Base-by-base conservation (phyloP, 2,113 vertebrate genomes). In the Colossoma macropomum region DNA sequence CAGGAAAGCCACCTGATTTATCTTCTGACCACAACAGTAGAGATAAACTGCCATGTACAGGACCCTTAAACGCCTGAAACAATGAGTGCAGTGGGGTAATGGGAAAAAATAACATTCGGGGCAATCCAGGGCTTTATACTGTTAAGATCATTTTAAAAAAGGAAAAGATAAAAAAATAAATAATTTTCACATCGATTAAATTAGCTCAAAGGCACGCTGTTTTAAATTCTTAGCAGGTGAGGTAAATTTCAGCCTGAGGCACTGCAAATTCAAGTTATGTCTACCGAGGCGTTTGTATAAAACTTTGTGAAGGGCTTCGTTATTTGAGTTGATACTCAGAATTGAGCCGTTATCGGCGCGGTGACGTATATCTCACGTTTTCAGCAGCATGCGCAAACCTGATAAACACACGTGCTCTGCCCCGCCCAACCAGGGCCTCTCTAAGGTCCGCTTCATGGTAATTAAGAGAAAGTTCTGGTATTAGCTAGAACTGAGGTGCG, bases 381-480 rank as follows among this genome's bases (percentile, higher is more conserved):
- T 41, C 30, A 69, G 72, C 59, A 12, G 75, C 76, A 91, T 94
- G 93, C 81, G 75, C 77, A 45, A 27, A 3, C 34, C 30, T 90
- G 93, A 94, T 94, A 93, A 93, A 85, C 41, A 48, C 11, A 77
- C 75, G 54, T 71, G 62, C 52, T 83, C 70, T 72, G 90, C 83
- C 92, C 19, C 92, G 78, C 92, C 92, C 90, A 84, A 34, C 60
- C 19, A 25, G 15, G 9, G 21, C 27, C 32, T 15, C 77, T 11
- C n/a, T 50, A 41, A 9, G 45, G 13, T 59, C 52, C 11, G 11
- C 13, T 23, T 60, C 74, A 21, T 13, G 27, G 48, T 41, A 79
- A 52, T 38, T 41, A 52, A 6, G 34, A 62, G 62, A 34, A 45
- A 48, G 2, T 4, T 19, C 13, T 13, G 23, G 65, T 25, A 1